phyloP scores from a whole-genome alignment of 1,140 invertebrate genomes.

The Bursaphelenchus mucronatus region DNA sequence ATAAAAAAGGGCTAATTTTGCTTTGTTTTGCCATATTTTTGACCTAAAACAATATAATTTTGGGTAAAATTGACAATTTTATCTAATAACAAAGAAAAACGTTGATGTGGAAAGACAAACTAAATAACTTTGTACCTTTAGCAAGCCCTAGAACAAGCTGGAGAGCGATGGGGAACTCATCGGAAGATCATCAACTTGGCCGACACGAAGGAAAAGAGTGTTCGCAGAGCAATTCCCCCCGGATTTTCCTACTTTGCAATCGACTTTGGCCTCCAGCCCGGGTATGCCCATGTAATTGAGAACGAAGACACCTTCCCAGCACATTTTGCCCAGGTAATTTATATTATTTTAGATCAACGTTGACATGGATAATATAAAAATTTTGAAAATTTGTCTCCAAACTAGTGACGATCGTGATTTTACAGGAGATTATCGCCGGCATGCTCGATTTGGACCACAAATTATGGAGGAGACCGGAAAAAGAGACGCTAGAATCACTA shows the following conservation, averaged over 20 bases:
- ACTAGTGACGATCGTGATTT: slow-evolving; percentile 34
- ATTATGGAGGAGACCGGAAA: slow-evolving; percentile 76
- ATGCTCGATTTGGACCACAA: slow-evolving; percentile 81
- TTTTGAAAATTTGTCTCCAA: slow-evolving; percentile 1
- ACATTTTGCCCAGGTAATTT: slow-evolving; percentile 80
- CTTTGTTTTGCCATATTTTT: neutral
- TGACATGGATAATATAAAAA: slow-evolving; percentile 1
- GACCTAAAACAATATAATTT: too few relatives aligned
- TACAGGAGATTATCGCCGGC: slow-evolving; percentile 85
- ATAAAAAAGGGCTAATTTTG: neutral
- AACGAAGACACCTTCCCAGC: slow-evolving; percentile 79
- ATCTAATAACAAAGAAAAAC: too few relatives aligned
- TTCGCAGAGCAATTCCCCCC: slow-evolving; percentile 71
- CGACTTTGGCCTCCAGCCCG: slow-evolving; percentile 78
- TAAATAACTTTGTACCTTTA: neutral
- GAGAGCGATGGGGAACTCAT: slow-evolving; percentile 87
- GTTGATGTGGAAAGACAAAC: too few relatives aligned
- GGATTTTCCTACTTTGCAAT: slow-evolving; percentile 89
- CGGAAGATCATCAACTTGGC: slow-evolving; percentile 83
- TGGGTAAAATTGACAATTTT: too few relatives aligned
- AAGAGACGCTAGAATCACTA: slow-evolving; percentile 71
- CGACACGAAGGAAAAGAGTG: slow-evolving; percentile 9
- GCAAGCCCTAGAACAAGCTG: slow-evolving; percentile 60
- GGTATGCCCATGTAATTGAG: slow-evolving; percentile 93
- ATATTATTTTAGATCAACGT: slow-evolving; percentile 2